Conservation (phyloP, 2,113 vertebrate genomes). For the Plecturocebus donacophilus region DNA sequence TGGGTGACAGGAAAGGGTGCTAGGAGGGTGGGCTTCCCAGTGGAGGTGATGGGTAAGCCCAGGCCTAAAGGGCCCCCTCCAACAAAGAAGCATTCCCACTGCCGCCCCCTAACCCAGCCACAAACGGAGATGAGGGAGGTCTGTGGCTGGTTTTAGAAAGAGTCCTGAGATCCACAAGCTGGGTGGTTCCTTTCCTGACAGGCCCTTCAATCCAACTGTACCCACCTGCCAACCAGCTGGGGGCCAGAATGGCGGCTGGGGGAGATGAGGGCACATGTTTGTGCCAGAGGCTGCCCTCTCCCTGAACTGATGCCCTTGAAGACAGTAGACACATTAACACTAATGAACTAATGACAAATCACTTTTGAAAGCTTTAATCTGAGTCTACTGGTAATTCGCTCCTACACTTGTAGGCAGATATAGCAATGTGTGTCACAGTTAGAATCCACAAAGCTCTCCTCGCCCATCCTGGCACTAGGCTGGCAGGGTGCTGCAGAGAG, state of each 20-base stretch:
- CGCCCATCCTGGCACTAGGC: neutral
- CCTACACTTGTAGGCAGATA: neutral
- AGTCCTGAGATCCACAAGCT: neutral
- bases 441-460: neutral
- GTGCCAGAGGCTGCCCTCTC: neutral
- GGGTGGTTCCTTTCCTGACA: neutral
- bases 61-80: neutral
- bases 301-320: neutral
- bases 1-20: neutral
- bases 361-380: neutral
- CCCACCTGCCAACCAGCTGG: neutral
- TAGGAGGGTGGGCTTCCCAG: neutral
- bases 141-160: neutral
- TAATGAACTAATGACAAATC: neutral
- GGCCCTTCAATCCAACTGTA: neutral
- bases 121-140: neutral
- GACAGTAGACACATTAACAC: neutral
- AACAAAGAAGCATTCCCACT: neutral
- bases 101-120: accelerated
- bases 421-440: neutral
- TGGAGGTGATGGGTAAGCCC: neutral
- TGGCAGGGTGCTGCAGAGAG: neutral
- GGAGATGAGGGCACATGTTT: neutral
- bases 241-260: neutral
- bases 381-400: neutral